Evolutionary conservation across 2,888 invertebrate species (phyloP).

Genomic region (Isotomurus palustris): DNA sequence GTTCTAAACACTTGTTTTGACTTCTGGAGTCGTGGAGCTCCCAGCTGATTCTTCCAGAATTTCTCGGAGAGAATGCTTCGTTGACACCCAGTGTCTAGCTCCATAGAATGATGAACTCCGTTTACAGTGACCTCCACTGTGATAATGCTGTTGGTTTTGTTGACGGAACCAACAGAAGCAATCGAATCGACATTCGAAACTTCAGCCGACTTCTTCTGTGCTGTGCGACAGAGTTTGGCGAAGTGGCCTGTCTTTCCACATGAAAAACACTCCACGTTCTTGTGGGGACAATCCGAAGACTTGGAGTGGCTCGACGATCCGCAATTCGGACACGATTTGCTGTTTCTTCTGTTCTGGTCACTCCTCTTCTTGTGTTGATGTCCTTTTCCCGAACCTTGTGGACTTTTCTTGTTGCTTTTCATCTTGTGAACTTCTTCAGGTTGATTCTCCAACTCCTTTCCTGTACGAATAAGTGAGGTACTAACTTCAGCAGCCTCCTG

Average conservation of each 20-base stretch:
- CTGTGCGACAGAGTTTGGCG: no score
- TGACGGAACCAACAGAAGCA: no score
- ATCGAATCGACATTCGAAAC: no score
- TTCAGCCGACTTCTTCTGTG: no score
- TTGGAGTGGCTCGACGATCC: background rate
- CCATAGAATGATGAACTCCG: conserved; percentile 9
- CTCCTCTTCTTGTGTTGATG: background rate
- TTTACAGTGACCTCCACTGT: background rate
- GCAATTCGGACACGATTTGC: background rate
- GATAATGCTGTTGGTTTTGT: background rate
- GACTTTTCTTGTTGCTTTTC: no score
- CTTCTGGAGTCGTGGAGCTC: conserved; percentile 8
- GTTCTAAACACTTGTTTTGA: conserved; percentile 4
- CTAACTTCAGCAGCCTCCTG: conserved; percentile 11
- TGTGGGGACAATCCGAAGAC: conserved; percentile 1
- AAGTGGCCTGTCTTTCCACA: conserved; percentile 1
- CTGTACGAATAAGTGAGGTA: conserved; percentile 4
- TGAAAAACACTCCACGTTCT: background rate
- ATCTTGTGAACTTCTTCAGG: background rate
- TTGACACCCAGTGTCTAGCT: conserved; percentile 26
- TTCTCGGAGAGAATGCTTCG: conserved; percentile 7
- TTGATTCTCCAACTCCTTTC: no score
- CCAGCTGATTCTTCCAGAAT: conserved; percentile 9
- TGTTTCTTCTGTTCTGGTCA: background rate
- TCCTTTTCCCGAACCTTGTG: background rate